Conservation (phyloP, 2,888 invertebrate species). For the Watsonalla cultraria region DNA sequence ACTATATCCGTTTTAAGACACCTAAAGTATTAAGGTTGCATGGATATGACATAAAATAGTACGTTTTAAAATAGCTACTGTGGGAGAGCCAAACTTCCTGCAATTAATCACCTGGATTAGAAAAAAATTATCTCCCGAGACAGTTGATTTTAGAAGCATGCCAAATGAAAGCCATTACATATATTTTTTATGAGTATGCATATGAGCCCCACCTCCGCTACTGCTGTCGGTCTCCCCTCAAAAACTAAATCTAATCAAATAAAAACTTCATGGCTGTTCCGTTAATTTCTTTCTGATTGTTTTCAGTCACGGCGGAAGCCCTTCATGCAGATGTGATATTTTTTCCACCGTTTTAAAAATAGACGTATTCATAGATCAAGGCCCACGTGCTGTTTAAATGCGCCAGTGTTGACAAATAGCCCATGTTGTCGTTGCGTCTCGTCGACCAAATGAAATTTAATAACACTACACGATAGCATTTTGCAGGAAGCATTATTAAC, state of each 20-base stretch:
- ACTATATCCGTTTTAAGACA: background rate
- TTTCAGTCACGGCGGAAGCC: constrained; percentile 44
- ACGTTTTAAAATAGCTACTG: constrained; percentile 31
- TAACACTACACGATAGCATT: constrained; percentile 37
- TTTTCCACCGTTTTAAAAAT: constrained; percentile 36
- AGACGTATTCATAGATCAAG: constrained; percentile 25
- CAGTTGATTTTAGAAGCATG: constrained; percentile 26
- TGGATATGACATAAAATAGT: constrained; percentile 39
- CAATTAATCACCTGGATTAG: constrained; percentile 62
- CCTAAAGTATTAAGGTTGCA: constrained; percentile 14
- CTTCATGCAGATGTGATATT: constrained; percentile 41
- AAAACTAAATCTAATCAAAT: constrained; percentile 21
- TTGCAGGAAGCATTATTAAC: constrained; percentile 43
- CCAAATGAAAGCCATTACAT: constrained; percentile 15
- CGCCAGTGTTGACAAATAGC: constrained; percentile 45
- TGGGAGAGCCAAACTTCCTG: constrained; percentile 46
- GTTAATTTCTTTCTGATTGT: constrained; percentile 39
- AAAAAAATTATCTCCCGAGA: constrained; percentile 45
- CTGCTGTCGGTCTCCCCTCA: constrained; percentile 9
- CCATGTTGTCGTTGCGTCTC: constrained; percentile 25
- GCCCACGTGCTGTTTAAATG: constrained; percentile 31
- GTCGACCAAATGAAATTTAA: constrained; percentile 46
- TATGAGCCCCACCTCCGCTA: constrained; percentile 4
- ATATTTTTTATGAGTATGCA: constrained; percentile 13
- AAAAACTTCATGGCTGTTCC: constrained; percentile 30